A percentile compares a stretch with the other conserved stretches of the same genome.
Evolutionary conservation across 1,140 invertebrate genomes (phyloP).

Genomic region (Eumaeus atala): DNA sequence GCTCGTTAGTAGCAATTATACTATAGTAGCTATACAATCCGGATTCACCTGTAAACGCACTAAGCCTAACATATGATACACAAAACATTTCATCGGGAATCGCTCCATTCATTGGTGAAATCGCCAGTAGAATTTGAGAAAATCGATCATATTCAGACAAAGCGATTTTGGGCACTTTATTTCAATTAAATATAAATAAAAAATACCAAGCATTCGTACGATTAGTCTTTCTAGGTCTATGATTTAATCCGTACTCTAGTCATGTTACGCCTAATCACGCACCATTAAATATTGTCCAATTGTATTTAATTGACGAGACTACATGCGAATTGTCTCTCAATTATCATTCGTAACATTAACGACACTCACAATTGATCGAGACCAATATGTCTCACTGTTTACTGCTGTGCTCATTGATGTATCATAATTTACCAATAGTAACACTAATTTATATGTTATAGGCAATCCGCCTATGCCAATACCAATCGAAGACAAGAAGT

Average conservation of each 20-base stretch:
- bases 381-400: not conserved
- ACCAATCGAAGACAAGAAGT: no score
- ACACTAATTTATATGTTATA: no score
- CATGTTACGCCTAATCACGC: not conserved
- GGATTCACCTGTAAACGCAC: no score
- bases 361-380: conserved; percentile 24
- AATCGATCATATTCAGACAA: no score
- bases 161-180: no score
- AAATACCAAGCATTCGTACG: not conserved
- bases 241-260: not conserved
- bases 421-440: not conserved
- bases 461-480: no score
- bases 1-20: no score
- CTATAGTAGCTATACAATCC: no score
- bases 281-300: conserved; percentile 15
- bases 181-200: not conserved
- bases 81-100: no score
- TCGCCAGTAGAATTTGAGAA: no score
- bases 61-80: no score
- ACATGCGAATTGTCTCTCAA: conserved; percentile 29
- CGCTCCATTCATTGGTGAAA: no score
- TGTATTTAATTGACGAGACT: conserved; percentile 26
- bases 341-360: conserved; percentile 28
- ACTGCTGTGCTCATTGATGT: not conserved
- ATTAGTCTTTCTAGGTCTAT: not conserved